These are phyloP conservation scores for Peromyscus californicus DNA, from an alignment of 2,113 vertebrate species.

Conservation along the genomic window DNA sequence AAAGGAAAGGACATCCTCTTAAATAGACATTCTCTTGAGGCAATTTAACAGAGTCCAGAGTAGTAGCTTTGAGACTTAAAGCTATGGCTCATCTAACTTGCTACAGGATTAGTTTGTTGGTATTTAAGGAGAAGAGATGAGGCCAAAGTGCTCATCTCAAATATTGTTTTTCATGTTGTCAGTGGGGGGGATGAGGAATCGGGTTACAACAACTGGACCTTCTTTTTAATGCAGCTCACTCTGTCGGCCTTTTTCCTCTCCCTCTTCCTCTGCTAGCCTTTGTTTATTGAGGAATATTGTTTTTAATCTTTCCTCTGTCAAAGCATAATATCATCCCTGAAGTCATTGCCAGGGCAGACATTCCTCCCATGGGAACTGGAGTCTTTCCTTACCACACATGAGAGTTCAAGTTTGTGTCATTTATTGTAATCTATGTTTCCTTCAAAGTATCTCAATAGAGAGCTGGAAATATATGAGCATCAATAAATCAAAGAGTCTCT, in stretches of 20 bases:
- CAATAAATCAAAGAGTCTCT: background rate
- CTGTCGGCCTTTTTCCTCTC: background rate
- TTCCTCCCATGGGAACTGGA: fast-evolving
- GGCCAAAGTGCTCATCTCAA: background rate
- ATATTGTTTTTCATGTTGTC: fast-evolving
- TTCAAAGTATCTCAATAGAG: background rate
- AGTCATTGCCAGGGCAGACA: background rate
- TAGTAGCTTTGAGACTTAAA: background rate
- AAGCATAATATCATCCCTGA: background rate
- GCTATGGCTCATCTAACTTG: background rate
- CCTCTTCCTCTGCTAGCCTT: background rate
- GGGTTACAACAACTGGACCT: background rate
- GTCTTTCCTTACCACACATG: background rate
- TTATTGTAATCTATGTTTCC: background rate
- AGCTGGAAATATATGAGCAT: background rate
- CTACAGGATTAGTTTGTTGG: background rate
- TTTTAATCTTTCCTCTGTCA: background rate
- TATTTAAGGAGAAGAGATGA: fast-evolving
- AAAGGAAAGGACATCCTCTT: conserved; percentile 73
- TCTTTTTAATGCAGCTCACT: background rate
- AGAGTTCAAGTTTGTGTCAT: background rate
- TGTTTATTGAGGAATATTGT: background rate
- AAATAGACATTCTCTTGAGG: conserved; percentile 34
- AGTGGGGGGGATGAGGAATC: too few relatives aligned
- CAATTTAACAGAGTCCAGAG: conserved; percentile 47